Base-by-base conservation (phyloP, 2,113 vertebrate genomes). In the Ranitomeya imitator region DNA sequence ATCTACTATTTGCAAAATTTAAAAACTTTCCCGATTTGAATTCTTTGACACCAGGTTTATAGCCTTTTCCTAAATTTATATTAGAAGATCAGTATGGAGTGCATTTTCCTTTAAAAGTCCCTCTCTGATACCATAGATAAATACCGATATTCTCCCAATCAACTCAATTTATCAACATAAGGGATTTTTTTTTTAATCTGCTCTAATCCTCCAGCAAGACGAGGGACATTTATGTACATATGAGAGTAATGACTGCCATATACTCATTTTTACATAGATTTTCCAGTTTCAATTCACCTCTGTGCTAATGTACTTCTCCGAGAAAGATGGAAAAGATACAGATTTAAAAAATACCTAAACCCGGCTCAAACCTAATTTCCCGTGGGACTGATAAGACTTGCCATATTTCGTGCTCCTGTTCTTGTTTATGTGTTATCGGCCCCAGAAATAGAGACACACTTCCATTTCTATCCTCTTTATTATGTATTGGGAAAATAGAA, bases 291-390 rank as follows among this genome's bases (percentile, higher is more conserved):
- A 65, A 78, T 85, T 89, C 82, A 85, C 60, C 82, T 78, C 74
- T 37, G 63, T 78, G 26, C 74, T 89, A 89, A 89, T 89, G 83
- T 79, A 89, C 80, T 79, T 79, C 82, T 85, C 59, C 19, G 37
- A 69, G 71, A 69, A 69, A 57, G 81, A 84, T 55, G 60, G 73
- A 79, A 71, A 78, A 57, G 60, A 89, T 89, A 89, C 87, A 69
- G 73, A 85, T 55, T 88, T 89, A 67, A 85, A 79, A 89, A 89
- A 89, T 85, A 77, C 73, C 74, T 85, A 89, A 89, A 89, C 83
- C 37, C 82, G 61, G 51, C 87, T 85, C 18, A 6, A 85, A 67
- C 60, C 45, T 89, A 89, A 89, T 89, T 89, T 89, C 87, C 87
- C 87, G 7, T 10, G 81, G 81, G 87, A n/a, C 31, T 78, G 82